phyloP scores from a whole-genome alignment of 2,888 invertebrate species.

The Pomacea canaliculata region DNA sequence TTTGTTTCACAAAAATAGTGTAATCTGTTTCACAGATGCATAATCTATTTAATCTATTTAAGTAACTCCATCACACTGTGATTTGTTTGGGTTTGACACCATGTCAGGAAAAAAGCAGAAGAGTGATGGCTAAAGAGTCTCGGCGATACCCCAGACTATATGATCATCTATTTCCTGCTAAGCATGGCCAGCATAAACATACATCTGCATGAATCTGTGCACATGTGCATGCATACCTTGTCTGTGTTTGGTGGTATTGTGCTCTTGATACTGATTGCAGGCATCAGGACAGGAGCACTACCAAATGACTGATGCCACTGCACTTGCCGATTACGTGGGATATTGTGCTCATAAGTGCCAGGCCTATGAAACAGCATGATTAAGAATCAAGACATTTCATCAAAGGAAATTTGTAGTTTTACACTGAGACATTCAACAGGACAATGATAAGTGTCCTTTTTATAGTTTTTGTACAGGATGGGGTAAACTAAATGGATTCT shows the following conservation, averaged over 20 bases:
- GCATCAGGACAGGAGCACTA: constrained; percentile 64
- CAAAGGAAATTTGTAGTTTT: not conserved
- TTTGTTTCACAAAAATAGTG: no score
- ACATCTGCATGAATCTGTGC: no score
- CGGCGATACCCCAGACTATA: no score
- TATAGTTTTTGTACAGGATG: not conserved
- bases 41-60: no score
- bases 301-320: constrained; percentile 70
- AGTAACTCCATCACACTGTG: no score
- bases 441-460: not conserved
- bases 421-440: not conserved
- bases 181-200: no score
- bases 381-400: not conserved
- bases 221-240: constrained; percentile 52
- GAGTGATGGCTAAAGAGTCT: no score
- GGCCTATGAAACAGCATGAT: constrained; percentile 52
- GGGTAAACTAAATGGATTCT: no score
- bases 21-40: no score
- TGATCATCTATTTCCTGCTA: no score
- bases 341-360: constrained; percentile 66
- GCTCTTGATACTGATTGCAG: constrained; percentile 63
- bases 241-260: constrained; percentile 68
- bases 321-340: constrained; percentile 61
- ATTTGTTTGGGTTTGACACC: no score
- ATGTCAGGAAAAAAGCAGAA: no score